Base-by-base conservation (phyloP, 2,113 vertebrate species). In the Neogobius melanostomus region DNA sequence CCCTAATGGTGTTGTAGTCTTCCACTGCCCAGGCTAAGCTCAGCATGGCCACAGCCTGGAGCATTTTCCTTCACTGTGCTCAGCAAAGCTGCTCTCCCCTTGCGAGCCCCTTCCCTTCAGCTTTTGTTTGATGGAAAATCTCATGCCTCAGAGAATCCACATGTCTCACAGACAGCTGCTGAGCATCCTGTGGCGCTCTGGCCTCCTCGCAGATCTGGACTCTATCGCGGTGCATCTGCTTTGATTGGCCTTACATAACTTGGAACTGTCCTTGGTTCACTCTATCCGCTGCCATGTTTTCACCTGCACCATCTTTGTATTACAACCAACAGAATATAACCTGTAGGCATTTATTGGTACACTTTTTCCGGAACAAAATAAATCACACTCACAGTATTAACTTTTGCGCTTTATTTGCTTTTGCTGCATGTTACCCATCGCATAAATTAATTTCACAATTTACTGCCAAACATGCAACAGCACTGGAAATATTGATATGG, bases 71-170 rank as follows among this genome's bases (percentile, higher is more conserved):
- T 72, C 45, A 79, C 43, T 54, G 44, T 53, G 45, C 69, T 60
- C 59, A 53, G 45, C 64, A 46, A 64, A 74, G 70, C 2, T 52
- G 64, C 74, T 85, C 76, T 81, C 90, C 90, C 88, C 83, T 79
- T 71, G 63, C 75, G 85, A 88, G 85, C 82, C 90, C 87, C 82
- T 84, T 82, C 74, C 78, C 84, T 83, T 57, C 54, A 86, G 85
- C 81, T 81, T 86, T 86, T 86, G 87, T 90, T 81, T 87, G 84
- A 91, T 92, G 90, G 92, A 92, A 92, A 92, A 81, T 89, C 80
- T 91, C 86, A 80, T 91, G 86, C 86, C 86, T 91, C 86, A 81
- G 81, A 91, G 85, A 81, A 82, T 88, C 85, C 87, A 86, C 90
- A 88, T 88, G 88, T 90, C 84, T 88, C 56, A 14, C 83, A 88